phyloP scores from a whole-genome alignment of 2,113 vertebrate species.

The Leptodactylus fuscus region DNA sequence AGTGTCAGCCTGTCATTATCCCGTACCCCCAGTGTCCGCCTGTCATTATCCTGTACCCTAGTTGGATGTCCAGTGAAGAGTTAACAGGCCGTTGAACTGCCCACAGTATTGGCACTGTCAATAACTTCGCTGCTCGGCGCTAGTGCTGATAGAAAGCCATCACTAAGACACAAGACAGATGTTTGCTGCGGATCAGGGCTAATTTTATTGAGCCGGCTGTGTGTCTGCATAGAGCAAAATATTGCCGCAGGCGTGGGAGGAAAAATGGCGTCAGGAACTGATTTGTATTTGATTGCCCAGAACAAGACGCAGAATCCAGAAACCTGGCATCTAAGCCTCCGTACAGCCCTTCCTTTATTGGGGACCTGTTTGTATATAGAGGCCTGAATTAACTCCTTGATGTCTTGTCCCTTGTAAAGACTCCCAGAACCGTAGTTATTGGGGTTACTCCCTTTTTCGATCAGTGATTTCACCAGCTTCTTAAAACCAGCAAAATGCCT shows the following conservation, averaged over 20 bases:
- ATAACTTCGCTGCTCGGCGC: neutral
- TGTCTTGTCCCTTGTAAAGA: too few species aligned
- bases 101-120: neutral
- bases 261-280: conserved; percentile 1
- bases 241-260: conserved; percentile 38
- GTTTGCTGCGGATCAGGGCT: neutral
- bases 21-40: neutral
- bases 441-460: too few species aligned
- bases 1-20: neutral
- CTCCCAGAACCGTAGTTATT: too few species aligned
- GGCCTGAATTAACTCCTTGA: too few species aligned
- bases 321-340: too few species aligned
- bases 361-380: neutral
- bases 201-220: conserved; percentile 6
- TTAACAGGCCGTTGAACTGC: neutral
- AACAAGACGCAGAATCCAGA: neutral
- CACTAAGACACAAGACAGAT: conserved; percentile 22
- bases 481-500: too few species aligned
- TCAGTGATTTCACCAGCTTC: too few species aligned
- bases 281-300: neutral
- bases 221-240: neutral
- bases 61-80: neutral
- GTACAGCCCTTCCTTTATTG: too few species aligned
- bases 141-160: conserved; percentile 1
- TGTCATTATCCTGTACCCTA: neutral